These are phyloP conservation scores for Aphidius colemani DNA, from an alignment of 2,888 invertebrate genomes.

Conservation along the genomic window DNA sequence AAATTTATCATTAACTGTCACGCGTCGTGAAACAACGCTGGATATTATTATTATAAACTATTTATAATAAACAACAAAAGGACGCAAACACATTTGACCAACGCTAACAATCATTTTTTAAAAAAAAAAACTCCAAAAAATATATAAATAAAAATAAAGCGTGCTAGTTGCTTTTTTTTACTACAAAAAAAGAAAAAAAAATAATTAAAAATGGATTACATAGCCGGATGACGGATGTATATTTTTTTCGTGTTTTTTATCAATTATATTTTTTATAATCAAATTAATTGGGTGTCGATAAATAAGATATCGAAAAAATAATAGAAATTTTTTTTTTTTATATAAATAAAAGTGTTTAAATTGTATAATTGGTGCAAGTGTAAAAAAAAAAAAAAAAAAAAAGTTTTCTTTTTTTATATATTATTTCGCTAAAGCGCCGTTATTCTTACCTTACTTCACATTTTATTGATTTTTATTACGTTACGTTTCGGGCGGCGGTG, in stretches of 20 bases:
- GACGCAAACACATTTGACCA: too few relatives aligned
- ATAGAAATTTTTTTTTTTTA: too few relatives aligned
- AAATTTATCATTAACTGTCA: conserved; percentile 3
- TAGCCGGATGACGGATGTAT: conserved; percentile 23
- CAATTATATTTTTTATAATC: background rate
- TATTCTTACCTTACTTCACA: conserved; percentile 47
- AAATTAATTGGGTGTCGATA: background rate
- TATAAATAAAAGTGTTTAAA: background rate
- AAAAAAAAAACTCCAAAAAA: too few relatives aligned
- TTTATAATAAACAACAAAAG: too few relatives aligned
- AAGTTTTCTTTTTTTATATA: background rate
- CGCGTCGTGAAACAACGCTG: background rate
- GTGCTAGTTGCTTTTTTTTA: too few relatives aligned
- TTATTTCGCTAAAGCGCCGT: conserved; percentile 43
- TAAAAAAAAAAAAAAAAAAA: conserved; percentile 2
- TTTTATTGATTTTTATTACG: conserved; percentile 49
- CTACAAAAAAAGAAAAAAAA: conserved; percentile 13
- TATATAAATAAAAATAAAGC: too few relatives aligned
- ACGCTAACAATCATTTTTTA: too few relatives aligned
- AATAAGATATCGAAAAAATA: background rate
- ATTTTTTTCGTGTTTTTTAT: conserved; percentile 9
- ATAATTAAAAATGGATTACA: conserved; percentile 17
- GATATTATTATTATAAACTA: too few relatives aligned
- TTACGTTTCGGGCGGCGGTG: conserved; percentile 53
- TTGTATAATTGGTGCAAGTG: conserved; percentile 10